Evolutionary conservation across 2,113 vertebrate genomes (phyloP), one percentile per base, ranked within the genome.

Genomic region (Hystrix cristata): DNA sequence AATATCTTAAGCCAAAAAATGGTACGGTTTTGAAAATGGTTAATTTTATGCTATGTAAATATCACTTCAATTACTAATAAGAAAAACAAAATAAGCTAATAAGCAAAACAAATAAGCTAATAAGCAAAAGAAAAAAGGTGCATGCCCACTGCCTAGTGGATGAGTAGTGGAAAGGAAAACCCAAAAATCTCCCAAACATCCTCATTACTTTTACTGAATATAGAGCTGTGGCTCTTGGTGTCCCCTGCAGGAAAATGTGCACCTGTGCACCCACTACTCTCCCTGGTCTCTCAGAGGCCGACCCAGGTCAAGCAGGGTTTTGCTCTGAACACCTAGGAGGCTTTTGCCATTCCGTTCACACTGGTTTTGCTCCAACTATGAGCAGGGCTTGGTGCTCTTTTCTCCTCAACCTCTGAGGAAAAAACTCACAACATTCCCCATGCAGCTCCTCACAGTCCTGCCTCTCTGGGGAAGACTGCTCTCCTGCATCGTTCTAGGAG

Each of bases 21-120:
- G 65, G n/a, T 59, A 13, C 29, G 43, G 18, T 62, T 43, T 84
- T 46, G 10, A 84, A 92, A 29, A 12, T 74, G 31, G 43, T 64
- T 92, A 48, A 65, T n/a, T 71, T 85, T 79, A 65, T 89, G 43
- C 55, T 69, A 53, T 57, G 27, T 93, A 31, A 87, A 65, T 87
- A 65, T 96, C 27, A 38, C 65, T 13, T 23, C 38, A 67, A 51
- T 4, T 29, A 31, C 5, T 51, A n/a, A 82, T 43, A 29, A 91
- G 18, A 29, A n/a, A 72, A 18, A 53, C 9, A 25, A 76, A 69
- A 71, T 43, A 31, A 27, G 38, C 5, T 51, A n/a, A 82, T 43
- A 29, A 91, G 18, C 19, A n/a, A 72, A 18, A 53, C 9, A 25
- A 76, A 69, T 43, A 31, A 27, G 38, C 38, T 38, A 72, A 9